A percentile compares a stretch with the other conserved stretches of the same genome.
phyloP scores from a whole-genome alignment of 2,888 invertebrate species.

The Hirtodrosophila alboralis region DNA sequence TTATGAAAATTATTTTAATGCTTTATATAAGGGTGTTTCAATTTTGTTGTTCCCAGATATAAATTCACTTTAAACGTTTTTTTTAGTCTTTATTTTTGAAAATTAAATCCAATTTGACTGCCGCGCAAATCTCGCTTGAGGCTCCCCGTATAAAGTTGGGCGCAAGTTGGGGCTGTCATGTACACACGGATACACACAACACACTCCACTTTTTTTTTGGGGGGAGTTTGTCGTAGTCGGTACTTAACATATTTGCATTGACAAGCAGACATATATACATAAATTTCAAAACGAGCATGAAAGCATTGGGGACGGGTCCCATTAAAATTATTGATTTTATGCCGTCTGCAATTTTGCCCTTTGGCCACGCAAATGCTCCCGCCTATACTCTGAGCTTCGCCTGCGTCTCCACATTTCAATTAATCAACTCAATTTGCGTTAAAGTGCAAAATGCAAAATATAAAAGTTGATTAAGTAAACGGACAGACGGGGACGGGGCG shows the following conservation, averaged over 20 bases:
- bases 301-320: constrained; percentile 38
- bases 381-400: background rate
- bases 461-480: constrained; percentile 21
- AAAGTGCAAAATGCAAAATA: constrained; percentile 54
- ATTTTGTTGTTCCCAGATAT: constrained; percentile 12
- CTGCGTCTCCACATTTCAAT: constrained; percentile 63
- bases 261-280: constrained; percentile 52
- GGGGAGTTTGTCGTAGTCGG: constrained; percentile 16
- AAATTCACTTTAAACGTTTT: constrained; percentile 30
- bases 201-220: constrained; percentile 16
- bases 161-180: constrained; percentile 39
- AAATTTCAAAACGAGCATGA: constrained; percentile 33
- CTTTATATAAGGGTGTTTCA: constrained; percentile 33
- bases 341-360: constrained; percentile 78
- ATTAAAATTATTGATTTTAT: constrained; percentile 77
- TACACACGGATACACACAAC: constrained; percentile 4
- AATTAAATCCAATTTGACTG: constrained; percentile 67
- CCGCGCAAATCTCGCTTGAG: constrained; percentile 47
- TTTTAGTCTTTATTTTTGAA: constrained; percentile 41
- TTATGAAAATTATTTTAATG: too few species aligned
- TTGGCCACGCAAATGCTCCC: constrained; percentile 63
- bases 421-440: constrained; percentile 76
- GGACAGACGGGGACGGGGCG: background rate
- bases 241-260: constrained; percentile 75
- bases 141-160: constrained; percentile 33